Percentiles rank a stretch among this genome's conserved stretches.
Conservation (phyloP, 2,113 vertebrate genomes). For the Dicrurus megarhynchus region DNA sequence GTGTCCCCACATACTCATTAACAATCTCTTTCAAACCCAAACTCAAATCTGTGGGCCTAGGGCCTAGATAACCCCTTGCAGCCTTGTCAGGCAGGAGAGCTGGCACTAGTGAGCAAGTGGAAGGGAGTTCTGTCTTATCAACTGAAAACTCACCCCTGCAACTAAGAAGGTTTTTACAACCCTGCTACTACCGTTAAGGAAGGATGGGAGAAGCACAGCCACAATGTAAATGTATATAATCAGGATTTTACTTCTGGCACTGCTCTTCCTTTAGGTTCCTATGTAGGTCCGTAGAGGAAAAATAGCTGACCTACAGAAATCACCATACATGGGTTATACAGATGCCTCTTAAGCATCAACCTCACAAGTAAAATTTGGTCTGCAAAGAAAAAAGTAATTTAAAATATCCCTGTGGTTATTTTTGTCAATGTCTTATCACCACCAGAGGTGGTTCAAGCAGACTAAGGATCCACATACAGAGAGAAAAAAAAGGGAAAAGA, state of each 20-base stretch:
- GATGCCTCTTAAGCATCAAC: not conserved
- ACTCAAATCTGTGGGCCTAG: not conserved
- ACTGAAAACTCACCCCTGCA: not conserved
- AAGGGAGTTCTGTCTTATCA: not conserved
- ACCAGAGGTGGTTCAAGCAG: not conserved
- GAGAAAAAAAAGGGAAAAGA: no score
- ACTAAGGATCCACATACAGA: not conserved
- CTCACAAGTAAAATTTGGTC: not conserved
- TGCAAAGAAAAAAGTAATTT: not conserved
- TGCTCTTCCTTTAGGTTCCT: not conserved
- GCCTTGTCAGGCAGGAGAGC: not conserved
- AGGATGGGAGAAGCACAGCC: not conserved
- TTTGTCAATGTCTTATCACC: not conserved
- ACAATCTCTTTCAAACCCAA: not conserved
- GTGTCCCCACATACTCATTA: not conserved
- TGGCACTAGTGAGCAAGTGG: not conserved
- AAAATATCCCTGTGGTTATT: not conserved
- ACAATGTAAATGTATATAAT: not conserved
- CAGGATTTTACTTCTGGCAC: not conserved
- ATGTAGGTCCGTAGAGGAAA: not conserved
- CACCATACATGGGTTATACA: not conserved
- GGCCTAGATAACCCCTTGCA: not conserved
- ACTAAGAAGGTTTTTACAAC: not conserved
- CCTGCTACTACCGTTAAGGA: not conserved
- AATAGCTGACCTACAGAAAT: not conserved